Base-by-base conservation (phyloP, 2,888 invertebrate genomes). In the Eilema sororculum region DNA sequence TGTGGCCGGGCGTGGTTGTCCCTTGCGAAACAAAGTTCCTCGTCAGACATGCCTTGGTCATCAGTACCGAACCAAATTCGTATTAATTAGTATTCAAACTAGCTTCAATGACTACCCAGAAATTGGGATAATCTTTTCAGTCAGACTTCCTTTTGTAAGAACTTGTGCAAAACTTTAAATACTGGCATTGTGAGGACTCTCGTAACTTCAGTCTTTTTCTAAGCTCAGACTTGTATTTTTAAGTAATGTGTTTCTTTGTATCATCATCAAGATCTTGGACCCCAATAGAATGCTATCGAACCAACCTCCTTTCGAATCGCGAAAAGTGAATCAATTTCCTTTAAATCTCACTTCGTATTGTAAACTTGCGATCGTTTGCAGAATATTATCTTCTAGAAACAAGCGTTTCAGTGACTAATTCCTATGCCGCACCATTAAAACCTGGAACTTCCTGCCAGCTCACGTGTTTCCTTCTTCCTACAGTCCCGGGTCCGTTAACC, bases 21-120 rank as follows among this genome's bases (percentile, higher is more conserved):
- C 52, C 52, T 52, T 52, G 52, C 52, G 52, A 52, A 52, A 52
- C n/a, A 8, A n/a, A 9, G n/a, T 52, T n/a, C 52, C 52, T 52
- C 9, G 52, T 52, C 52, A 52, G 52, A 52, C 52, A n/a, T n/a
- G 52, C 52, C 46, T 52, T 9, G n/a, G 52, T 52, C 52, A 52
- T n/a, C n/a, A 8, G 52, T n/a, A n/a, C n/a, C 52, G n/a, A n/a
- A 52, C n/a, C 52, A 52, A 52, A 52, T n/a, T 52, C 8, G 52
- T n/a, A 52, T 52, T 52, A 52, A 52, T 52, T 52, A 52, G 52
- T 52, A 52, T 52, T n/a, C n/a, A 52, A 52, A 52, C 9, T 52
- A 8, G 52, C 5, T 20, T 46, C 46, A 20, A 5, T 52, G n/a
- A 52, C 52, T n/a, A 52, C 52, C 52, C n/a, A n/a, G n/a, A n/a